Conservation (phyloP, 2,797 vertebrate species). For the Morus bassanus region DNA sequence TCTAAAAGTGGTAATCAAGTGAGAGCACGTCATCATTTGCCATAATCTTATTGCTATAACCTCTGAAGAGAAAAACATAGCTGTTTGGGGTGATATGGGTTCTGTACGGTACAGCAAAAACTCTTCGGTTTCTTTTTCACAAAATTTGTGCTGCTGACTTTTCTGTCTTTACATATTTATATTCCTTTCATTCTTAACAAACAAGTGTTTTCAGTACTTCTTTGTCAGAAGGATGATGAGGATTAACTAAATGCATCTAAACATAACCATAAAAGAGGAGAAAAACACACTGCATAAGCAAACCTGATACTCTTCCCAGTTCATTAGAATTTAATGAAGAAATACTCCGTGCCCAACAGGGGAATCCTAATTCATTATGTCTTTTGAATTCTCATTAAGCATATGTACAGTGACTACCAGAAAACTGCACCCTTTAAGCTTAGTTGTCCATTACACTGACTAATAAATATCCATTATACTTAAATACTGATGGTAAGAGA, state of each 20-base stretch:
- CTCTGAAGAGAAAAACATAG: not conserved
- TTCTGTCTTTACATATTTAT: not conserved
- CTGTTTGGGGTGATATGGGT: not conserved
- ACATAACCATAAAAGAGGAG: not conserved
- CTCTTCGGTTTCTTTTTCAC: not conserved
- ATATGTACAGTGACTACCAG: not conserved
- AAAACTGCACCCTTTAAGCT: conserved; percentile 10
- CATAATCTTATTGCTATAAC: not conserved
- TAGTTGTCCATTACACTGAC: not conserved
- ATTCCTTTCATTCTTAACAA: not conserved
- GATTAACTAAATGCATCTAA: conserved; percentile 21
- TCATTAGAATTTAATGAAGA: conserved; percentile 67
- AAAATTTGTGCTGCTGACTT: not conserved
- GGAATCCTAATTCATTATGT: conserved; percentile 60
- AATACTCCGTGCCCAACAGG: conserved; percentile 47
- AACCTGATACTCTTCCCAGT: conserved; percentile 36
- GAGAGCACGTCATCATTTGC: not conserved
- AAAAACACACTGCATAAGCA: not conserved
- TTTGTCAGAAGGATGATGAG: conserved; percentile 8
- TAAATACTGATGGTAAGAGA: not conserved
- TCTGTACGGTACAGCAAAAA: not conserved
- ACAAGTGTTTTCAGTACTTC: not conserved
- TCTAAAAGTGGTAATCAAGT: not conserved
- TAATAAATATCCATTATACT: conserved; percentile 13
- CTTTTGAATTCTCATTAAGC: conserved; percentile 60